Percentiles rank a stretch among this genome's conserved stretches.
Conservation (phyloP, 92 coral and sea anemone genomes). For the Chrysogorgia sp. region DNA sequence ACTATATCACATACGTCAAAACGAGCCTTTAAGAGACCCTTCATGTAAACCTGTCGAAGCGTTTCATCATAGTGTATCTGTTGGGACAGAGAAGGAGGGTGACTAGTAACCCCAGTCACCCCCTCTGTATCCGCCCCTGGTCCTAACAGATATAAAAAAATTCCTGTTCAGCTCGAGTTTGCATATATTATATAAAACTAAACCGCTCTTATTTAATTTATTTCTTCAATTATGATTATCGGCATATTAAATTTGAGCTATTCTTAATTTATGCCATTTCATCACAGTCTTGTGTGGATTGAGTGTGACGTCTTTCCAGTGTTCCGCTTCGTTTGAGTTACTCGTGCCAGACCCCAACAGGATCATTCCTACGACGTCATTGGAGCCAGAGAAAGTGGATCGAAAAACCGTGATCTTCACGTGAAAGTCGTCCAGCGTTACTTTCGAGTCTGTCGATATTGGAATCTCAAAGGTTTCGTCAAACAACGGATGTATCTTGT, state of each 20-base stretch:
- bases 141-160: too few relatives aligned
- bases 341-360: conserved; percentile 74
- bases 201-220: too few relatives aligned
- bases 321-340: conserved; percentile 71
- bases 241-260: conserved; percentile 12
- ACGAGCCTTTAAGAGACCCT: too few relatives aligned
- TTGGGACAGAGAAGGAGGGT: too few relatives aligned
- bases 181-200: too few relatives aligned
- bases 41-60: too few relatives aligned
- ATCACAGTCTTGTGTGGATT: conserved; percentile 82
- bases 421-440: conserved; percentile 77
- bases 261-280: conserved; percentile 79
- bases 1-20: too few relatives aligned
- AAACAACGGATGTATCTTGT: conserved; percentile 48
- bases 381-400: conserved; percentile 69
- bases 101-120: too few relatives aligned
- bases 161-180: too few relatives aligned
- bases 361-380: conserved; percentile 76
- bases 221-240: too few relatives aligned
- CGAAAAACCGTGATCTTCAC: conserved; percentile 69
- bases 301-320: conserved; percentile 82
- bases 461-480: conserved; percentile 75
- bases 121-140: too few relatives aligned
- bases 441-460: conserved; percentile 75
- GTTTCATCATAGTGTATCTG: too few relatives aligned